Base-by-base conservation (phyloP, 2,797 vertebrate species). In the Kryptolebias ocellatus region DNA sequence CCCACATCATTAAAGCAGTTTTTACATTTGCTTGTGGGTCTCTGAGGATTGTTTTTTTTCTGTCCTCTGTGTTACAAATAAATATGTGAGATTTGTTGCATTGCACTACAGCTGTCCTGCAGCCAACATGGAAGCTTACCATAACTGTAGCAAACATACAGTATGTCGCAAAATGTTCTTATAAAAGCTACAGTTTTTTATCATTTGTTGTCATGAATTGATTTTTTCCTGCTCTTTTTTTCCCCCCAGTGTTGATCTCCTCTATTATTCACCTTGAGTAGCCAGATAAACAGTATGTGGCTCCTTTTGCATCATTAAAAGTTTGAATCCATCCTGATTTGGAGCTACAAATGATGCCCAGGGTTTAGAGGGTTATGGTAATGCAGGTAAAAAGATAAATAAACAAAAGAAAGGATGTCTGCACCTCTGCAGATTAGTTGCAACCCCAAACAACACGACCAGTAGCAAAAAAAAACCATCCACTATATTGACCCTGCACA, bases 1-100 rank as follows among this genome's bases (percentile, higher is more conserved):
- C 74, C 74, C 74, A 47, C 12, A n/a, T 76, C 73, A 79, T 83
- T 83, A 83, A 80, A 81, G 70, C 2, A 18, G 4, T 69, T 83
- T 85, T 66, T 81, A 83, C 78, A 79, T 80, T 71, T 69, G 76
- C 70, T 67, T 31, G 64, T 67, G 60, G 37, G 28, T 69, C 72
- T 60, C 73, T 17, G 73, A 8, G 46, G 70, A 76, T 67, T 66
- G 64, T 83, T 84, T 78, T 71, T 71, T 6, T 39, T 10, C 58
- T 45, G 56, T 60, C 45, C 55, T 74, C 52, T 0, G 16, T 53
- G 39, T 70, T 68, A 77, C 72, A 71, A 80, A 83, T 71, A 79
- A 60, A 81, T 56, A 64, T 64, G 67, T 72, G 76, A 66, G 53
- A 78, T 57, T 68, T 46, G 45, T 27, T n/a, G 34, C 17, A 51